These are phyloP conservation scores for Momotus momota DNA, from an alignment of 2,797 vertebrate species.

Conservation along the genomic window DNA sequence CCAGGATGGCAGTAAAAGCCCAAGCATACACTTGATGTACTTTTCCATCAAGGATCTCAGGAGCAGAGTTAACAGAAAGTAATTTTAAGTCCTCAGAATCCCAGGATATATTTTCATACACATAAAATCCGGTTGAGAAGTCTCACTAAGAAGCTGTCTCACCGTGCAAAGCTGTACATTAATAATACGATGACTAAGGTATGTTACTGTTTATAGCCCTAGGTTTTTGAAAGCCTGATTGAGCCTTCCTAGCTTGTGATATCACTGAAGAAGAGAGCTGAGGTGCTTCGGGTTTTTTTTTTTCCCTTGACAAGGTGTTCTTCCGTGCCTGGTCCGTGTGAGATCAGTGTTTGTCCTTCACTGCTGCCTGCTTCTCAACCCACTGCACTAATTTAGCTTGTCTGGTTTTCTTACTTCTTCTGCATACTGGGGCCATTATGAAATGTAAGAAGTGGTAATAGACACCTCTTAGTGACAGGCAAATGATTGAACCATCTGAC, in stretches of 20 bases:
- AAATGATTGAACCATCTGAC: neutral
- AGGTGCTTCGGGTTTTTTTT: neutral
- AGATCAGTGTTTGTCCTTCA: neutral
- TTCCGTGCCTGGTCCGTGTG: neutral
- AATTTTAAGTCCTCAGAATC: constrained; percentile 30
- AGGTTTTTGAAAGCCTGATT: constrained; percentile 12
- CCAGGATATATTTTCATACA: neutral
- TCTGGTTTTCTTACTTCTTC: neutral
- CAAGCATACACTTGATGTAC: neutral
- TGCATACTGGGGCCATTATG: neutral
- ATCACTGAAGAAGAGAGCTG: neutral
- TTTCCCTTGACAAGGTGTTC: neutral
- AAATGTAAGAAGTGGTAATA: neutral
- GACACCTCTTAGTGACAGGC: neutral
- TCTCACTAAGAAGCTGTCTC: constrained; percentile 29
- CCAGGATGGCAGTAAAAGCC: constrained; percentile 25
- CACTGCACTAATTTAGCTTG: neutral
- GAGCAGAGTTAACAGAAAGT: constrained; percentile 38
- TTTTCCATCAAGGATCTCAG: constrained; percentile 33
- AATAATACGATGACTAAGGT: constrained; percentile 13
- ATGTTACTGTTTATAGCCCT: constrained; percentile 4
- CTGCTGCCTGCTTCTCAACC: neutral
- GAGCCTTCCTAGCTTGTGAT: neutral
- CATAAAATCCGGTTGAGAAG: neutral
- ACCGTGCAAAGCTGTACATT: neutral